Conservation (phyloP, 2,888 invertebrate species). For the Caenorhabditis virilis region DNA sequence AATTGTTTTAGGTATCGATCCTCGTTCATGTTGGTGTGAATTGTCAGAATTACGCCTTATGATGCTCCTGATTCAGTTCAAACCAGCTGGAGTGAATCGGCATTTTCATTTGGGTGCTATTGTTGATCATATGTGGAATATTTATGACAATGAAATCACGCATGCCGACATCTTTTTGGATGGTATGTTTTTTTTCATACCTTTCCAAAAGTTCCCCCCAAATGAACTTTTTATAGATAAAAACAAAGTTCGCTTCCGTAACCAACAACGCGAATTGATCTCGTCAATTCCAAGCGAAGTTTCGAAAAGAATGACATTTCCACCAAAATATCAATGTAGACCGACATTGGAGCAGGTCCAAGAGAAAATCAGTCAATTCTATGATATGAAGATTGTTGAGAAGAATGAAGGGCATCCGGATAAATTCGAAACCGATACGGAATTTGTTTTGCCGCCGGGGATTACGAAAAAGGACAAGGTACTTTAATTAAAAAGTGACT, state of each 20-base stretch:
- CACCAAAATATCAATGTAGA: slow-evolving; percentile 21
- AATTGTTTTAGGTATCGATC: slow-evolving; percentile 18
- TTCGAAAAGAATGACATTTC: slow-evolving; percentile 7
- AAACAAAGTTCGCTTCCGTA: slow-evolving; percentile 1
- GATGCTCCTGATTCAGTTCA: slow-evolving; percentile 16
- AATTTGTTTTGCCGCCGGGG: slow-evolving; percentile 4
- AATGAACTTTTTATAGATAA: slow-evolving; percentile 6
- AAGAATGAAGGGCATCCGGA: slow-evolving; percentile 20
- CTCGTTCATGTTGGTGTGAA: slow-evolving; percentile 27
- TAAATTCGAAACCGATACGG: slow-evolving; percentile 1
- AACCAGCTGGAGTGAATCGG: slow-evolving; percentile 22
- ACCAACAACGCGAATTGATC: slow-evolving; percentile 10
- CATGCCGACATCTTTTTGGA: slow-evolving; percentile 16
- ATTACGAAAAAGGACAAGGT: too few relatives aligned
- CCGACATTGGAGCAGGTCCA: slow-evolving; percentile 12
- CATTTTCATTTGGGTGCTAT: slow-evolving; percentile 12
- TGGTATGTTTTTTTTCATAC: slow-evolving; percentile 4
- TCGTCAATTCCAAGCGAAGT: background rate
- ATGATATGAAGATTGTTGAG: slow-evolving; percentile 13
- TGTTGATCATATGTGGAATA: slow-evolving; percentile 12
- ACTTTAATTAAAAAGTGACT: too few relatives aligned
- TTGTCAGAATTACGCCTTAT: slow-evolving; percentile 23
- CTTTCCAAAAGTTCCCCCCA: background rate
- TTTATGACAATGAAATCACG: slow-evolving; percentile 16
- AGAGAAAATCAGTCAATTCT: slow-evolving; percentile 15